Evolutionary conservation across 2,888 invertebrate genomes (phyloP), one percentile per base, ranked within the genome.

Genomic region (Euplexia lucipara): DNA sequence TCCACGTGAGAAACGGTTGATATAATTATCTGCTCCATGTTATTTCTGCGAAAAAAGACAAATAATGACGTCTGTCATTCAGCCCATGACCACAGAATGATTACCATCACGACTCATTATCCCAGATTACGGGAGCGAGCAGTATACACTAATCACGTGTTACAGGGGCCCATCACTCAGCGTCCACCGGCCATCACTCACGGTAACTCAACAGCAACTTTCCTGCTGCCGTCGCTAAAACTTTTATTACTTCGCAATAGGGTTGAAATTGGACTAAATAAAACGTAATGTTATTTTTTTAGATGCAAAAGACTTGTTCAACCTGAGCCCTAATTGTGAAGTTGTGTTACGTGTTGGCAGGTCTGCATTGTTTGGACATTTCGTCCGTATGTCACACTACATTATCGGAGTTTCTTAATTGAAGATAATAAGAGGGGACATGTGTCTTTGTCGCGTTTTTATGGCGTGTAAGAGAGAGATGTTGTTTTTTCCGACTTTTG

Each of bases 341-440:
- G 53, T 44, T 52, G 53, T 49, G 56, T 37, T 57, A 53, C 32
- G 54, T 61, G 57, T 39, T 48, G 39, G 53, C 42, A 68, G 91
- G 71, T 89, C 92, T 73, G 49, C 53, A 45, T 69, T 71, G 61
- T 42, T 44, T 89, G 90, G 90, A 77, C 78, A 71, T 68, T 81
- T 88, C 87, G 83, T 82, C 87, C 91, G 91, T 93, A 93, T 92
- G 94, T 92, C 94, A 92, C 90, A 90, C 89, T 88, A 90, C 88
- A 92, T 93, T 95, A 94, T 94, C 94, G 88, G 90, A 87, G 91
- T 87, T 91, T 93, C 94, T 94, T 95, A 95, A 95, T 95, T 95
- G 95, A 94, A 93, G 93, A 95, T 95, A 94, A 94, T 94, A 93
- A 92, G 93, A 91, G 91, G 86, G 90, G 93, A 92, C 94, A 94